Percentiles rank a stretch among this genome's conserved stretches.
phyloP scores from a whole-genome alignment of 2,797 vertebrate genomes.

The Enteromius mattozi region DNA sequence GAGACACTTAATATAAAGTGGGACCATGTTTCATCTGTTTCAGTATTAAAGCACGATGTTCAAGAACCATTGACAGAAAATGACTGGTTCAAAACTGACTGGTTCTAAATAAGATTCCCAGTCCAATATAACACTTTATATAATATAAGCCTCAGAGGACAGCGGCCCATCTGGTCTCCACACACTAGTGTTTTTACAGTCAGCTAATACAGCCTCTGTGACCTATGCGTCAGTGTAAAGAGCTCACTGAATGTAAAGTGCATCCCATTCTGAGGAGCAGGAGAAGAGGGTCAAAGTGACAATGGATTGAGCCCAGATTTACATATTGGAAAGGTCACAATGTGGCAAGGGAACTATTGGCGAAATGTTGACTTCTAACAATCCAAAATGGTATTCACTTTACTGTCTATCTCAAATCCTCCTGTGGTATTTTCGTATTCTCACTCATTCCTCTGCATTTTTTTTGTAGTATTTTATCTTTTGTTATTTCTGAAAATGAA shows the following conservation, averaged over 20 bases:
- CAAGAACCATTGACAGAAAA: background rate
- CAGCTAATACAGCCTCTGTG: conserved; percentile 72
- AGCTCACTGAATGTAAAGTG: conserved; percentile 77
- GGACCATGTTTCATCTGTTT: background rate
- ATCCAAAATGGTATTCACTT: conserved; percentile 71
- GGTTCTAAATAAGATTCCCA: background rate
- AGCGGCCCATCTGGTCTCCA: conserved; percentile 46
- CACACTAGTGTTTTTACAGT: conserved; percentile 71
- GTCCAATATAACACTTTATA: conserved; percentile 36
- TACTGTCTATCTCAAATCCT: conserved; percentile 72
- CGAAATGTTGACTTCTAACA: conserved; percentile 78
- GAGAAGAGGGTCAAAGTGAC: conserved; percentile 70
- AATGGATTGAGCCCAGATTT: conserved; percentile 78
- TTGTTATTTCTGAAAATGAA: conserved; percentile 33
- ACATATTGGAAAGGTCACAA: conserved; percentile 81
- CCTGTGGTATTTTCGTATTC: conserved; percentile 65
- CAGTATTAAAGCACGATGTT: background rate
- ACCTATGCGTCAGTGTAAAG: conserved; percentile 55
- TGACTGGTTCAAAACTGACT: background rate
- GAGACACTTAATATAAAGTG: too few relatives aligned
- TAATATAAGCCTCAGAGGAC: conserved; percentile 56
- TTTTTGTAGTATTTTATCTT: conserved; percentile 9
- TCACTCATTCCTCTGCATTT: conserved; percentile 8
- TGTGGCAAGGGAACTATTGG: conserved; percentile 77
- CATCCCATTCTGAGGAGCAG: conserved; percentile 66